These are phyloP conservation scores for Dicerorhinus sumatrensis DNA, from an alignment of 2,113 vertebrate genomes.

Conservation along the genomic window DNA sequence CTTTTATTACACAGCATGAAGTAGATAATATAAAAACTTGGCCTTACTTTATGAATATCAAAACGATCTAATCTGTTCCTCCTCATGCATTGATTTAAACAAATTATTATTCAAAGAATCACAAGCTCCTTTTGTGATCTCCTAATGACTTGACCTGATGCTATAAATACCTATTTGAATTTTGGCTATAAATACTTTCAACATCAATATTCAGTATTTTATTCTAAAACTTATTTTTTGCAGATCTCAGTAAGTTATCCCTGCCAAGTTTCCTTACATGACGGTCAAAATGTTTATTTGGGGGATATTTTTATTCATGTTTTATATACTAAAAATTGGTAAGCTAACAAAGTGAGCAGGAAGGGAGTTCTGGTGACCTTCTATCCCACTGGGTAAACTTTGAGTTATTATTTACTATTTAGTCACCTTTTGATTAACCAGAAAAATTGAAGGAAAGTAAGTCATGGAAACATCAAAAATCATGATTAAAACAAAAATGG, in stretches of 20 bases:
- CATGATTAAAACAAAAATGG: background rate
- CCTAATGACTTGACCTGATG: constrained; percentile 74
- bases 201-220: constrained; percentile 42
- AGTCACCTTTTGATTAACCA: background rate
- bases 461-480: constrained; percentile 5
- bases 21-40: constrained; percentile 69
- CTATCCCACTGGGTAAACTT: background rate
- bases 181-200: constrained; percentile 61
- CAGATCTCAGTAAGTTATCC: background rate
- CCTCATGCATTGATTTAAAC: constrained; percentile 80
- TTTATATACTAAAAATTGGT: background rate
- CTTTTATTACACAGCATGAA: constrained; percentile 33
- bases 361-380: background rate
- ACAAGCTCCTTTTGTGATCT: constrained; percentile 61
- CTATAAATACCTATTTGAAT: constrained; percentile 76
- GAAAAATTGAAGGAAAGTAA: background rate
- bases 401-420: background rate
- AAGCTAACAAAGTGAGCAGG: background rate
- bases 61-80: constrained; percentile 75
- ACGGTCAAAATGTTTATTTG: constrained; percentile 55
- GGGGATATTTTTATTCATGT: background rate
- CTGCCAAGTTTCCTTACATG: background rate
- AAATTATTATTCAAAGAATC: constrained; percentile 80
- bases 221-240: constrained; percentile 52
- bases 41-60: constrained; percentile 78